A percentile compares a stretch with the other conserved stretches of the same genome.
These are phyloP conservation scores for Marronus borbonicus DNA, from an alignment of 2,888 invertebrate genomes.

Conservation along the genomic window DNA sequence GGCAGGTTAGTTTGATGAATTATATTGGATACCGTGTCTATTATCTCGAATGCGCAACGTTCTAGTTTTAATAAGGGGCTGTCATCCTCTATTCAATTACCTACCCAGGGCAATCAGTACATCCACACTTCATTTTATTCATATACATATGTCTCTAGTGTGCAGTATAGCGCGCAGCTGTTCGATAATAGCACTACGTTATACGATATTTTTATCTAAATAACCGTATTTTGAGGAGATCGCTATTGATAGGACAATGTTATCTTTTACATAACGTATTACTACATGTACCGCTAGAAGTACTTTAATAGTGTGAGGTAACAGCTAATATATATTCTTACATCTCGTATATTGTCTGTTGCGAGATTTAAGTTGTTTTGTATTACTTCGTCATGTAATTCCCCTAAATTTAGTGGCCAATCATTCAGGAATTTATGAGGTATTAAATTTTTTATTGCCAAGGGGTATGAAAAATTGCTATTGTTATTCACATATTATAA, in stretches of 20 bases:
- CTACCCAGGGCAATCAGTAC: neutral
- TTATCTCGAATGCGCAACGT: slow-evolving; percentile 33
- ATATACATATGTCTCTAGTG: neutral
- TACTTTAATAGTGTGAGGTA: neutral
- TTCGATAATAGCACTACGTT: neutral
- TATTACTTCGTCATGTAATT: no score
- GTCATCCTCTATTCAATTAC: slow-evolving; percentile 20
- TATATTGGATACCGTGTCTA: slow-evolving; percentile 21
- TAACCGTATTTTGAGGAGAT: neutral
- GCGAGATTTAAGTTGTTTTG: no score
- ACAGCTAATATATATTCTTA: neutral
- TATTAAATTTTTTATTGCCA: no score
- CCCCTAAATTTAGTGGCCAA: no score
- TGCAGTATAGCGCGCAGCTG: neutral
- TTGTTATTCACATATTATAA: no score
- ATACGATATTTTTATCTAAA: neutral
- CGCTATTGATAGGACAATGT: neutral
- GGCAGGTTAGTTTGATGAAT: slow-evolving; percentile 37
- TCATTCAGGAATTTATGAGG: no score
- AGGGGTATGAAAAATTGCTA: no score
- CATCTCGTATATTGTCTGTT: no score
- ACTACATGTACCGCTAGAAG: neutral
- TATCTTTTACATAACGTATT: slow-evolving; percentile 2
- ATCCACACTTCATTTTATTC: neutral
- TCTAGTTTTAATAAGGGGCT: slow-evolving; percentile 26